phyloP scores from a whole-genome alignment of 1,140 invertebrate genomes.

The Olivierus martensii region DNA sequence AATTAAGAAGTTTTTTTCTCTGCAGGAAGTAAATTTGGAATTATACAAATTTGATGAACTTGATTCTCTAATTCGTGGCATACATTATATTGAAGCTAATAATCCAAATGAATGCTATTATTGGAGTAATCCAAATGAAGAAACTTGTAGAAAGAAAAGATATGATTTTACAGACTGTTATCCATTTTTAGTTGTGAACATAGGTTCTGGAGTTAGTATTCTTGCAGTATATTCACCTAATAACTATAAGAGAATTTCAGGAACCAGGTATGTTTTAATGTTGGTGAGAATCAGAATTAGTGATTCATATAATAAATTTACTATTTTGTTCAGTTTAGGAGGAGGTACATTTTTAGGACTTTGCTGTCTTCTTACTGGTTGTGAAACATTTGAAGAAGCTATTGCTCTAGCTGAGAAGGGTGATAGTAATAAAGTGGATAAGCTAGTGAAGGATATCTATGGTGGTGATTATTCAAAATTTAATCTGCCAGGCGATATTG shows the following conservation, averaged over 20 bases:
- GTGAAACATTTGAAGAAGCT: constrained; percentile 94
- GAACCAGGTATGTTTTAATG: constrained; percentile 52
- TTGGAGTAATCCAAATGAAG: constrained; percentile 62
- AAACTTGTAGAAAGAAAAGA: constrained; percentile 50
- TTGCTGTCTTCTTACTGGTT: constrained; percentile 89
- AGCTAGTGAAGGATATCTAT: constrained; percentile 93
- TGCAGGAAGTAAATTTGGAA: constrained; percentile 86
- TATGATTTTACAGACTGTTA: constrained; percentile 87
- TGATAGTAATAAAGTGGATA: constrained; percentile 88
- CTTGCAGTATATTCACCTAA: constrained; percentile 81
- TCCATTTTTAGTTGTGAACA: constrained; percentile 94
- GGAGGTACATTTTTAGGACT: constrained; percentile 94
- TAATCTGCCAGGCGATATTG: constrained; percentile 77
- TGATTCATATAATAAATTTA: constrained; percentile 3
- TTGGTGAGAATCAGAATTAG: too few relatives aligned
- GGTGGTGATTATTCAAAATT: constrained; percentile 90
- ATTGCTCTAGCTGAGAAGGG: constrained; percentile 84
- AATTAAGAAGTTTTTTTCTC: too few relatives aligned
- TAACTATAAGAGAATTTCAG: constrained; percentile 84
- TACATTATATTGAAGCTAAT: constrained; percentile 84
- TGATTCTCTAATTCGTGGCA: constrained; percentile 85
- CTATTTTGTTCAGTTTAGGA: constrained; percentile 55
- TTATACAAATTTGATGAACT: constrained; percentile 94
- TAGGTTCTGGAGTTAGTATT: constrained; percentile 94
- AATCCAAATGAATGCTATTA: constrained; percentile 88